Percentiles rank a stretch among this genome's conserved stretches.
Evolutionary conservation across 1,140 invertebrate genomes (phyloP).

Genomic region (Diuraphis noxia): DNA sequence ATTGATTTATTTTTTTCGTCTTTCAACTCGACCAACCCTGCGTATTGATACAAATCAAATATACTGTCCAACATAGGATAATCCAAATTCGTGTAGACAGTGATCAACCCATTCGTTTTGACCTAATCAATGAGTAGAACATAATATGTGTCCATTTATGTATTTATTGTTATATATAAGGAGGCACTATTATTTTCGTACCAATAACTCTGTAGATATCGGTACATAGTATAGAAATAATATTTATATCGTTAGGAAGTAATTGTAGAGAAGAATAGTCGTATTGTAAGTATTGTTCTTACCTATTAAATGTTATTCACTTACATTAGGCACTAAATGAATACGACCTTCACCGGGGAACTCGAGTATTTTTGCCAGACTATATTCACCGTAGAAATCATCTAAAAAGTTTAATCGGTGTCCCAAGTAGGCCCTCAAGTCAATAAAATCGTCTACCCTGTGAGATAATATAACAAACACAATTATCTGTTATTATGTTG

Average conservation of each 20-base stretch:
- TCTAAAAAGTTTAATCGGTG: slow-evolving; percentile 8
- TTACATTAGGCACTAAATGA: neutral
- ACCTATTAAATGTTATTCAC: neutral
- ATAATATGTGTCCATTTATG: too few species aligned
- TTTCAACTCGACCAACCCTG: neutral
- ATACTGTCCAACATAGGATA: neutral
- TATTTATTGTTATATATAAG: too few species aligned
- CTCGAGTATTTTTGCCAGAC: slow-evolving; percentile 17
- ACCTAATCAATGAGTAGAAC: neutral
- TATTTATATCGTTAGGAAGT: too few species aligned
- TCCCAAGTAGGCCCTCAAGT: neutral
- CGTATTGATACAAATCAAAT: neutral
- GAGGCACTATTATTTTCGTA: too few species aligned
- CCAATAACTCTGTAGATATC: too few species aligned
- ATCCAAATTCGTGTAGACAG: neutral
- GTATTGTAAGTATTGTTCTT: too few species aligned
- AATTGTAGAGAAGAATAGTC: too few species aligned
- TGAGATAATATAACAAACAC: neutral
- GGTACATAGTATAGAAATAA: too few species aligned
- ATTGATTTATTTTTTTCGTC: neutral
- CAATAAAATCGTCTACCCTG: slow-evolving; percentile 8
- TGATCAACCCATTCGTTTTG: neutral
- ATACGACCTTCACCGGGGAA: neutral
- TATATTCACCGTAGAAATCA: slow-evolving; percentile 13
- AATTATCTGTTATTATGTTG: neutral